These are phyloP conservation scores for Mormyrus proboscirostris DNA, from an alignment of 2,797 vertebrate species.

Conservation along the genomic window DNA sequence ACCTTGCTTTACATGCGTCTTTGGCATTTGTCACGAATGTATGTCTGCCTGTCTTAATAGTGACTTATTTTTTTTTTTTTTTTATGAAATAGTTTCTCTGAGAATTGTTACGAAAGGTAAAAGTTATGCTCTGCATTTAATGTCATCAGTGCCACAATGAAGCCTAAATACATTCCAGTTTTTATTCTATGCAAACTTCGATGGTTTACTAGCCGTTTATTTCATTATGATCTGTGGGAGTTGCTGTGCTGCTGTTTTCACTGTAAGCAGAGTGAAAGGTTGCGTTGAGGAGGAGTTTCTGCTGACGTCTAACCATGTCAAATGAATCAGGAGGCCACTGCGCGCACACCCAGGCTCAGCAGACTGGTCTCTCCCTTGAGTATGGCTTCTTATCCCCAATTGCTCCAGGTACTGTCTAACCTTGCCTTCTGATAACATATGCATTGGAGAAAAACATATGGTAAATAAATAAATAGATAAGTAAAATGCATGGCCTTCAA, in stretches of 20 bases:
- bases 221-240: background rate
- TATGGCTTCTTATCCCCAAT: background rate
- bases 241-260: background rate
- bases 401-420: background rate
- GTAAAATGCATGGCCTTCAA: background rate
- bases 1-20: background rate
- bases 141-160: background rate
- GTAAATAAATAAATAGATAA: background rate
- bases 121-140: background rate
- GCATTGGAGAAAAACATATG: background rate
- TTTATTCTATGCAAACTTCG: background rate
- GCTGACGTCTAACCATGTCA: background rate
- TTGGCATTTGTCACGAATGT: background rate
- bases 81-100: background rate
- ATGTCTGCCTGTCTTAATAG: background rate
- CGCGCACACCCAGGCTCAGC: background rate
- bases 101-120: background rate
- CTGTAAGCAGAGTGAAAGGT: background rate
- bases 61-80: background rate
- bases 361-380: background rate
- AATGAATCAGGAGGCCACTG: background rate
- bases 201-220: background rate
- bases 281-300: background rate
- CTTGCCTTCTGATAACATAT: background rate
- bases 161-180: background rate